Evolutionary conservation across 1,140 invertebrate species (phyloP).

Genomic region (Heliconius congener): DNA sequence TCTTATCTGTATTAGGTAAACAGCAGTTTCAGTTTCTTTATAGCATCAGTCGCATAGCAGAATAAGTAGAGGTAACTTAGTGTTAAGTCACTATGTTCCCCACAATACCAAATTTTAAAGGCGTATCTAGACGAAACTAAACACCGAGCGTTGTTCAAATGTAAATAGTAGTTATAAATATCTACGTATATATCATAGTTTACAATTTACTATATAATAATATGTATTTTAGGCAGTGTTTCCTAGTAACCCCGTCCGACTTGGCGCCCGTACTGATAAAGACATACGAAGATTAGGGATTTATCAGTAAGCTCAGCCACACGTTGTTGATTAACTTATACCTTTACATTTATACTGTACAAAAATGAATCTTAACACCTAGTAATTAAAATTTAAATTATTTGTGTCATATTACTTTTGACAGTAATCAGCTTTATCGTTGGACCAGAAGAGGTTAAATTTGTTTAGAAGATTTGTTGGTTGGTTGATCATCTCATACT

Average conservation of each 20-base stretch:
- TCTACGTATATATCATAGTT: neutral
- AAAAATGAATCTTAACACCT: neutral
- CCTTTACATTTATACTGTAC: neutral
- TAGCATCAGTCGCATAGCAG: neutral
- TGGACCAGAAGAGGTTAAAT: neutral
- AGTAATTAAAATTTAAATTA: neutral
- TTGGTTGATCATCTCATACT: neutral
- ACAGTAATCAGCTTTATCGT: conserved; percentile 13
- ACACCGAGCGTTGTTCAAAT: neutral
- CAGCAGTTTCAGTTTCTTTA: neutral
- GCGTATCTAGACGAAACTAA: neutral
- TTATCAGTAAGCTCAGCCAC: neutral
- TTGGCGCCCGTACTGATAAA: conserved; percentile 6
- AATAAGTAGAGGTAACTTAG: neutral
- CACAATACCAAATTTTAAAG: too few species aligned
- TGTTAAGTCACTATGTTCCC: too few species aligned
- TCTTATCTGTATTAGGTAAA: too few species aligned
- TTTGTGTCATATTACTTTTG: conserved; percentile 7
- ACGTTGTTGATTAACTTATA: neutral
- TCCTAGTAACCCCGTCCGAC: neutral
- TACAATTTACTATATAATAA: neutral
- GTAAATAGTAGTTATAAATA: neutral
- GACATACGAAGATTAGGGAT: conserved; percentile 7
- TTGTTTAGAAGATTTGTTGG: neutral
- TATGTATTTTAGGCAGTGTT: neutral